Percentiles rank a stretch among this genome's conserved stretches.
These are phyloP conservation scores for Chloebia gouldiae DNA, from an alignment of 2,113 vertebrate species.

Conservation along the genomic window DNA sequence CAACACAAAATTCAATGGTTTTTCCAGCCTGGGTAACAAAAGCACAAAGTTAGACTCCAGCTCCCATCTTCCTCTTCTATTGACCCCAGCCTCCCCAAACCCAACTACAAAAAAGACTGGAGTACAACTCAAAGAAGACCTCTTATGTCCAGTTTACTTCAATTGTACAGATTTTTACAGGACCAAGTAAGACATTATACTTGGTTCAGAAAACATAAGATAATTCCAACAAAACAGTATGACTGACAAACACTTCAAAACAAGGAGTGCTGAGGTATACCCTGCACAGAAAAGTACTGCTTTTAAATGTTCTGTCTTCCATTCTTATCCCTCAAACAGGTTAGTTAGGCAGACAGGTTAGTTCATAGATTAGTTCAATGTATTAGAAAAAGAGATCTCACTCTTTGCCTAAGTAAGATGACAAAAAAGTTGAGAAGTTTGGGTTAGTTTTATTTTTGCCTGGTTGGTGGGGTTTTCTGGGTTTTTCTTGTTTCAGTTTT, in stretches of 20 bases:
- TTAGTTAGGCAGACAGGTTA: neutral
- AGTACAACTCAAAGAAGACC: neutral
- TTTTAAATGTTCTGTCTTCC: neutral
- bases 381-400: neutral
- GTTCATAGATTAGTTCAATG: neutral
- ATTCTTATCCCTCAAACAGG: neutral
- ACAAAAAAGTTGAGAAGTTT: neutral
- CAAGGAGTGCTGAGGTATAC: neutral
- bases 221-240: neutral
- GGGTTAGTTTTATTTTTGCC: neutral
- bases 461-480: neutral
- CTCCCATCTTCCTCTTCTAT: neutral
- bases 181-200: neutral
- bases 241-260: neutral
- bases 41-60: neutral
- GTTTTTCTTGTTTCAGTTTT: neutral
- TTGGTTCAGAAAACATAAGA: neutral
- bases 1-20: slow-evolving; percentile 93
- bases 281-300: neutral
- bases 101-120: neutral
- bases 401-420: neutral
- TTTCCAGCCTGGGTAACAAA: slow-evolving; percentile 80
- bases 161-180: neutral
- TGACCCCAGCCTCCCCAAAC: neutral
- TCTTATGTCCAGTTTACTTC: neutral